These are phyloP conservation scores for Metridium senile DNA, from an alignment of 92 coral and sea anemone species.

Conservation along the genomic window DNA sequence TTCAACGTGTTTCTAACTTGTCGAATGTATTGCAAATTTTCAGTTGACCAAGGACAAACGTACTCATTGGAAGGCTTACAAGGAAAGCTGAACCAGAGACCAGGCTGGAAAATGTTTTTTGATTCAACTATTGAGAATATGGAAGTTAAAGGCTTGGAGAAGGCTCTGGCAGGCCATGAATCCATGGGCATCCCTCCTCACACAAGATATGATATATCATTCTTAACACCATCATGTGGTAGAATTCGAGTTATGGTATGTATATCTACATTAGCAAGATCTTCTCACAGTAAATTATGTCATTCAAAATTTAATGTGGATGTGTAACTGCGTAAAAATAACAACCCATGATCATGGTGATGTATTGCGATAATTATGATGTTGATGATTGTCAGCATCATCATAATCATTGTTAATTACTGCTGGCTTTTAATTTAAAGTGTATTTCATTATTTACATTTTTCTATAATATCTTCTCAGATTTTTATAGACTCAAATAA, in stretches of 20 bases:
- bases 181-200: background rate
- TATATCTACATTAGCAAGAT: too few relatives aligned
- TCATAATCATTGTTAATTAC: background rate
- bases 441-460: background rate
- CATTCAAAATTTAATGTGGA: too few relatives aligned
- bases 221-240: background rate
- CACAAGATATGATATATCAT: slow-evolving; percentile 13
- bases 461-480: background rate
- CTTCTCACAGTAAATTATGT: too few relatives aligned
- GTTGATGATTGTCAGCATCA: background rate
- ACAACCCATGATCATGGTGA: background rate
- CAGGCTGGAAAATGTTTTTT: slow-evolving; percentile 20
- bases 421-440: background rate
- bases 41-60: slow-evolving; percentile 10
- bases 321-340: background rate
- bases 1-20: background rate
- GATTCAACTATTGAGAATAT: slow-evolving; percentile 18
- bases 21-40: background rate
- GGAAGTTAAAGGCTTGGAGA: slow-evolving; percentile 1
- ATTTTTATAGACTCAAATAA: slow-evolving; percentile 13
- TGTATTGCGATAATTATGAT: background rate
- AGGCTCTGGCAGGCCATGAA: background rate
- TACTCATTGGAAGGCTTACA: background rate
- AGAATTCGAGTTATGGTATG: slow-evolving; percentile 16
- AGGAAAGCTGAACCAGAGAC: background rate